Conservation (phyloP, 2,113 vertebrate genomes). For the Mastomys natalensis region DNA sequence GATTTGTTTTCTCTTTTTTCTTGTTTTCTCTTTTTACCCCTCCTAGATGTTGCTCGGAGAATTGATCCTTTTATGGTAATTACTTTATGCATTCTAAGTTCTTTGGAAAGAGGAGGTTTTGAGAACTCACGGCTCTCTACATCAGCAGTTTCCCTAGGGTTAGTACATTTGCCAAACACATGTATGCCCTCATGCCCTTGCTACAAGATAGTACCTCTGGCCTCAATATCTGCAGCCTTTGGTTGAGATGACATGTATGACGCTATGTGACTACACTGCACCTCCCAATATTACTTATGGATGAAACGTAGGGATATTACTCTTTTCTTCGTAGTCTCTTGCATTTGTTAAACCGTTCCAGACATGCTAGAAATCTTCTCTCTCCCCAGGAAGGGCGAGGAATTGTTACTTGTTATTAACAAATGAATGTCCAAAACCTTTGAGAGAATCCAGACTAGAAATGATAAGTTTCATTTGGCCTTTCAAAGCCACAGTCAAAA, state of each 20-base stretch:
- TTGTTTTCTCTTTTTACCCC: neutral
- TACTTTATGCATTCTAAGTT: conserved; percentile 9
- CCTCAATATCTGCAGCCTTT: conserved; percentile 36
- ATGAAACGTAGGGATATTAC: neutral
- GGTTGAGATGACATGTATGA: conserved; percentile 22
- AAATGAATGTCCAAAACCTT: conserved; percentile 54
- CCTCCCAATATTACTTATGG: neutral
- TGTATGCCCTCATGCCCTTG: neutral
- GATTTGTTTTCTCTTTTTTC: neutral
- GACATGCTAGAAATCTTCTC: conserved; percentile 39
- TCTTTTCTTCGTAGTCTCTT: conserved; percentile 24
- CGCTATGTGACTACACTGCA: neutral
- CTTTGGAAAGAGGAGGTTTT: conserved; percentile 32
- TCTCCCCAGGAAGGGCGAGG: neutral
- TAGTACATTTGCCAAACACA: conserved; percentile 8
- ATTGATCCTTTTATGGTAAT: conserved; percentile 19
- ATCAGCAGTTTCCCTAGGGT: conserved; percentile 38
- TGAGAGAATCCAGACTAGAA: conserved; percentile 54
- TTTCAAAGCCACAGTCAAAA: conserved; percentile 58
- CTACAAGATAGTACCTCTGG: conserved; percentile 39
- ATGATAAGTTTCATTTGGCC: conserved; percentile 51
- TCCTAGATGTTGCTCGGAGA: neutral
- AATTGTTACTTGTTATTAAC: conserved; percentile 41
- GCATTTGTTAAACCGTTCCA: conserved; percentile 25
- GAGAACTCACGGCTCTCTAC: neutral